Base-by-base conservation (phyloP, 64 coral and sea anemone species). In the Stichodactyla helianthus region DNA sequence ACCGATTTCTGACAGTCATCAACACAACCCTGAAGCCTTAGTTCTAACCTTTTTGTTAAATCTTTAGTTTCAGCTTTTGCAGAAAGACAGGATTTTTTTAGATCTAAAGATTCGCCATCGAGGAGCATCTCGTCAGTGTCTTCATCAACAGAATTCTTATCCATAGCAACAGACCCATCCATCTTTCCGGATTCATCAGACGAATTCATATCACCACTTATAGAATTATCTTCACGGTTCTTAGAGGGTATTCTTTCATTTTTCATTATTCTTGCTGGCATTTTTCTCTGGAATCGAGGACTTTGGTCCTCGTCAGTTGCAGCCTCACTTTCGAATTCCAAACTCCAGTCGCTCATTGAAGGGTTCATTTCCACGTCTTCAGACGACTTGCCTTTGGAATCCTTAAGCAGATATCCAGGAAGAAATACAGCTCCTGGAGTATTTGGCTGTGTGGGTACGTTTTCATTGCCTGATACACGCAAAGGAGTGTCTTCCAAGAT, bases 11-110 rank as follows among this genome's bases (percentile, higher is more conserved):
- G 35, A 52, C 78, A 81, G 19, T 81, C 78, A 19, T 81, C 78
- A 81, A 81, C 78, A 54, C 78, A 81, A 52, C 78, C 78, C 53
- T 81, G 78, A 52, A 81, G 35, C 10, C 78, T 51, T 4, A 81
- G 15, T 22, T 51, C 18, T 15, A 81, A 22, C 26, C 50, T 81
- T 81, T 81, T 50, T 5, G 78, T 81, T 54, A 81, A n/a, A 20
- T 81, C 50, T 81, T 0, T 17, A 12, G 78, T 53, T 52, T 81
- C 78, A 20, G n/a, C 17, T 81, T 81, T 81, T 2, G 26, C 68
- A 31, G 25, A 74, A 14, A 74, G 25, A 74, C 68, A 74, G n/a
- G 25, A 28, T 74, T 23, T 11, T 74, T 74, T 31, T 11, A 74
- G 25, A 35, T 26, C 7, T 26, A 23, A 27, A 27, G 68, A 13